These are phyloP conservation scores for Garra rufa DNA, from an alignment of 2,113 vertebrate species.

Conservation along the genomic window DNA sequence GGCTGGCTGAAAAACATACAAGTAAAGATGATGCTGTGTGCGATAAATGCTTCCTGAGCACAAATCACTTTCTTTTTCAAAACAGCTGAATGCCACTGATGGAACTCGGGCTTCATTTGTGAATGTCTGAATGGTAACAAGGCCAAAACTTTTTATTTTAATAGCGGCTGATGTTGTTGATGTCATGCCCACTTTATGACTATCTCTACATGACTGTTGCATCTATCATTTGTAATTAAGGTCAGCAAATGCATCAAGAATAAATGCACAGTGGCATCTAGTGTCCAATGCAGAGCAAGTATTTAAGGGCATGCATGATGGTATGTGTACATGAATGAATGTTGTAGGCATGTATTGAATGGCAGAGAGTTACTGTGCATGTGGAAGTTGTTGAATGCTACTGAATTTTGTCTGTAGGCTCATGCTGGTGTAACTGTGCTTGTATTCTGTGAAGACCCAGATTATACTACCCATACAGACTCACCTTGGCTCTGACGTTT, in stretches of 20 bases:
- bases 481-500: constrained; percentile 92
- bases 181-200: neutral
- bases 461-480: neutral
- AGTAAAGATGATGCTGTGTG: neutral
- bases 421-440: neutral
- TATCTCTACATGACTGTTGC: neutral
- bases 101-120: neutral
- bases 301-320: neutral
- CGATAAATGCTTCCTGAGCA: neutral
- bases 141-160: neutral
- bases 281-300: constrained; percentile 31
- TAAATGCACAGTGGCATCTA: constrained; percentile 50
- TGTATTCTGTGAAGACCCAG: neutral
- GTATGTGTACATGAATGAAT: neutral
- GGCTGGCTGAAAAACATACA: neutral
- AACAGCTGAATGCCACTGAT: neutral
- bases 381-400: neutral
- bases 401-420: neutral
- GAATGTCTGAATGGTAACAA: neutral
- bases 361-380: neutral
- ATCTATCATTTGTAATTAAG: neutral
- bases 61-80: neutral
- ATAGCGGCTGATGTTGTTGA: neutral
- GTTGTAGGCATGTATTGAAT: neutral
- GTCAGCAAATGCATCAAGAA: neutral